Evolutionary conservation across 92 coral and sea anemone species (phyloP).

Genomic region (Epizoanthus stellaris): DNA sequence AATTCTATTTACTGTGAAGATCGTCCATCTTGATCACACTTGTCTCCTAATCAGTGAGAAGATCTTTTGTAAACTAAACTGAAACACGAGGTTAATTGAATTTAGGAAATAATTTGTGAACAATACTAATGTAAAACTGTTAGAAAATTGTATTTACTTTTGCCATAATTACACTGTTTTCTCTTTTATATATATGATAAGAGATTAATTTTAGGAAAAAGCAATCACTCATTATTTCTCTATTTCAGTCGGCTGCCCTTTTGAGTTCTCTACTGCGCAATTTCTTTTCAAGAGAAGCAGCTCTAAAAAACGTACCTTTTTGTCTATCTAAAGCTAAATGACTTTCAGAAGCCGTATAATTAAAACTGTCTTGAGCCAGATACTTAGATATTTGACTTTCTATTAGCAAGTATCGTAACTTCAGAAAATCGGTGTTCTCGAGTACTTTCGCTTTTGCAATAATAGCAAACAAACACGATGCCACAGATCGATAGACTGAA

Average conservation of each 20-base stretch:
- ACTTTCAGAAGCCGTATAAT: too few species aligned
- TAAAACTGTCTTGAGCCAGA: too few species aligned
- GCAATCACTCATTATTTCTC: neutral
- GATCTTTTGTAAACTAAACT: constrained; percentile 48
- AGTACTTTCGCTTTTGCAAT: constrained; percentile 19
- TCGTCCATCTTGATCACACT: constrained; percentile 5
- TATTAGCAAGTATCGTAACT: neutral
- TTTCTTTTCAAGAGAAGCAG: too few species aligned
- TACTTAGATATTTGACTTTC: too few species aligned
- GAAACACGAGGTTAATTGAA: constrained; percentile 64
- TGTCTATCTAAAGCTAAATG: too few species aligned
- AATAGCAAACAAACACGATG: neutral
- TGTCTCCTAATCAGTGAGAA: constrained; percentile 12
- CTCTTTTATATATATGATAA: neutral
- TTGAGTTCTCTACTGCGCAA: neutral
- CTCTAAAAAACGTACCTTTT: too few species aligned
- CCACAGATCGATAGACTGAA: neutral
- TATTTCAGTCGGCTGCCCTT: neutral
- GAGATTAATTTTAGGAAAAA: neutral
- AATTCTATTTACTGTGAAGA: constrained; percentile 31
- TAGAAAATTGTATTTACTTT: constrained; percentile 27
- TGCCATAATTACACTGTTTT: too few species aligned
- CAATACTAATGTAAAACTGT: constrained; percentile 42
- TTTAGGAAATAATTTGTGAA: constrained; percentile 58
- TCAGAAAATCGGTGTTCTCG: neutral